phyloP scores from a whole-genome alignment of 2,888 invertebrate genomes.

The Baronia brevicornis region DNA sequence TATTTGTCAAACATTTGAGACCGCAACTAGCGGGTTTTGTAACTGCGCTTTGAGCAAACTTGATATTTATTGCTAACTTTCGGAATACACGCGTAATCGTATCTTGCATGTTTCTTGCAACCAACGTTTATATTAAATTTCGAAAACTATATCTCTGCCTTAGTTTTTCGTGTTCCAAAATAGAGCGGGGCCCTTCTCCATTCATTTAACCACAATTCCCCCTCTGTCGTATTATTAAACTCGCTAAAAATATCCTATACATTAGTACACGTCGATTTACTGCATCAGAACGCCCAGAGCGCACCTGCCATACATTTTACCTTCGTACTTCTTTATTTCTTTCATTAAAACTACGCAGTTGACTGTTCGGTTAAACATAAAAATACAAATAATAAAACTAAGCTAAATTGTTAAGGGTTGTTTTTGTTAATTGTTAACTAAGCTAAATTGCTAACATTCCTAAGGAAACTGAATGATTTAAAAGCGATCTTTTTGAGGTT shows the following conservation, averaged over 20 bases:
- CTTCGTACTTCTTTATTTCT: no score
- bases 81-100: constrained; percentile 46
- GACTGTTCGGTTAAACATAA: no score
- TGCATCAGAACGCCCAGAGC: constrained; percentile 36
- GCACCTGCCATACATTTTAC: constrained; percentile 36
- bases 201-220: constrained; percentile 35
- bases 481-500: no score
- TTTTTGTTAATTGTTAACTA: no score
- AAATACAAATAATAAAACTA: no score
- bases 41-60: constrained; percentile 56
- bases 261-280: constrained; percentile 45
- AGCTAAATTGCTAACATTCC: no score
- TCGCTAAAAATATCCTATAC: constrained; percentile 53
- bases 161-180: constrained; percentile 26
- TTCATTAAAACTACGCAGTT: no score
- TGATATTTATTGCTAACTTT: constrained; percentile 59
- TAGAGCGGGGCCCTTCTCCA: constrained; percentile 36
- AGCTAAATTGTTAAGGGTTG: no score
- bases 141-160: constrained; percentile 15
- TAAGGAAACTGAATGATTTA: no score
- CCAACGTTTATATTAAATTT: constrained; percentile 24
- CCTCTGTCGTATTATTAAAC: constrained; percentile 39
- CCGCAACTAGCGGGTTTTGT: constrained; percentile 53
- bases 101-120: constrained; percentile 37
- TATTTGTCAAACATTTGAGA: constrained; percentile 54